phyloP scores from a whole-genome alignment of 2,797 vertebrate species.

The Tamandua tetradactyla region DNA sequence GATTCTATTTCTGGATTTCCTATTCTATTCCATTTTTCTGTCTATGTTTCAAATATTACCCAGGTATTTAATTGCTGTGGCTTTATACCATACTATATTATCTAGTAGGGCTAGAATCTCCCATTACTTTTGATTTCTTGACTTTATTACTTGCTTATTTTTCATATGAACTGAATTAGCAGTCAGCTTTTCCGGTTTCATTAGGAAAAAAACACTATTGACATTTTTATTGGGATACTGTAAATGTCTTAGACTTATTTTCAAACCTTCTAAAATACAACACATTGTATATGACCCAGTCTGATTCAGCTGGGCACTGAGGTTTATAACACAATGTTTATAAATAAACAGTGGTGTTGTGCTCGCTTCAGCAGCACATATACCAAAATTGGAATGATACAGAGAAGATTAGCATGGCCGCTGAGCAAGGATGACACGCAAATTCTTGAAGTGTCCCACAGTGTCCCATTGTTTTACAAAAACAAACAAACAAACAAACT shows the following conservation, averaged over 20 bases:
- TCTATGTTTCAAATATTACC: not conserved
- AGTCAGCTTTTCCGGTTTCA: constrained; percentile 7
- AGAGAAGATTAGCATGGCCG: too few relatives aligned
- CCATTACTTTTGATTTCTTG: constrained; percentile 21
- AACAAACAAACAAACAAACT: too few relatives aligned
- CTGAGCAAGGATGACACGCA: too few relatives aligned
- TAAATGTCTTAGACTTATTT: not conserved
- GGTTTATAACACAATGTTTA: not conserved
- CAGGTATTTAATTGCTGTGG: not conserved
- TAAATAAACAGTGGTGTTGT: too few relatives aligned
- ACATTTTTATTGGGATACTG: not conserved
- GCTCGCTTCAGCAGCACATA: too few relatives aligned
- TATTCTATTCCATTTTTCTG: not conserved
- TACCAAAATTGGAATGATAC: too few relatives aligned
- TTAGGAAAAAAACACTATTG: not conserved
- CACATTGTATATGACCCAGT: not conserved
- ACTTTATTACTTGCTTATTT: constrained; percentile 10
- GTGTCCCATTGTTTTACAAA: too few relatives aligned
- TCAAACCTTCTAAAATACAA: not conserved
- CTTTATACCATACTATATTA: not conserved
- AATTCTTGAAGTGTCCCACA: too few relatives aligned
- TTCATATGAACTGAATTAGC: constrained; percentile 39
- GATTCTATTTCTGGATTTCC: not conserved
- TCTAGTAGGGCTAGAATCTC: not conserved
- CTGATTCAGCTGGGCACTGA: not conserved